A percentile compares a stretch with the other conserved stretches of the same genome.
Evolutionary conservation across 2,113 vertebrate species (phyloP).

Genomic region (Hippocampus mohnikei): DNA sequence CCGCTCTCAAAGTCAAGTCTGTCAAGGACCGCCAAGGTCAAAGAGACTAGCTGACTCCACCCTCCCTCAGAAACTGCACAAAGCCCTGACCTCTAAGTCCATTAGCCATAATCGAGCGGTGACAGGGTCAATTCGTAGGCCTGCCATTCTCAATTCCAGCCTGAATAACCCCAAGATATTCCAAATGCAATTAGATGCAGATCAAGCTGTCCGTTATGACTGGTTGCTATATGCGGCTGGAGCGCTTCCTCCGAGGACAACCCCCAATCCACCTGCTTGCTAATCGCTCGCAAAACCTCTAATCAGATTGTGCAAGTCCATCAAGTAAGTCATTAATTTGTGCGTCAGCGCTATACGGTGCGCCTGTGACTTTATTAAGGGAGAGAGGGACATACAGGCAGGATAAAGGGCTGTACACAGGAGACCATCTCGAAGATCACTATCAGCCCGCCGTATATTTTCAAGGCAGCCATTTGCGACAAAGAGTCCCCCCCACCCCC

Average conservation of each 20-base stretch:
- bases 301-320: constrained; percentile 48
- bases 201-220: constrained; percentile 52
- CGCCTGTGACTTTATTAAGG: constrained; percentile 29
- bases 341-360: constrained; percentile 22
- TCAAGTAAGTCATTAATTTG: constrained; percentile 52
- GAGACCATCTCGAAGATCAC: constrained; percentile 39
- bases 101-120: constrained; percentile 34
- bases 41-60: constrained; percentile 21
- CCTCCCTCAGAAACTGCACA: constrained; percentile 6
- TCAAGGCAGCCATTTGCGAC: constrained; percentile 62
- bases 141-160: constrained; percentile 47
- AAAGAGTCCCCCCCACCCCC: constrained; percentile 54
- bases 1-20: not conserved
- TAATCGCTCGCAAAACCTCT: constrained; percentile 19
- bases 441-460: constrained; percentile 56
- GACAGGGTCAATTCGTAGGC: constrained; percentile 44
- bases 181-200: constrained; percentile 42
- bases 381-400: constrained; percentile 18
- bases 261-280: constrained; percentile 27
- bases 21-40: constrained; percentile 32
- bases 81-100: constrained; percentile 25
- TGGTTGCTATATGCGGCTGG: constrained; percentile 2
- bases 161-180: constrained; percentile 33
- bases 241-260: constrained; percentile 23
- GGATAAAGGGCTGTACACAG: constrained; percentile 18